phyloP scores from a whole-genome alignment of 2,797 vertebrate species.

The Acanthurus tractus region DNA sequence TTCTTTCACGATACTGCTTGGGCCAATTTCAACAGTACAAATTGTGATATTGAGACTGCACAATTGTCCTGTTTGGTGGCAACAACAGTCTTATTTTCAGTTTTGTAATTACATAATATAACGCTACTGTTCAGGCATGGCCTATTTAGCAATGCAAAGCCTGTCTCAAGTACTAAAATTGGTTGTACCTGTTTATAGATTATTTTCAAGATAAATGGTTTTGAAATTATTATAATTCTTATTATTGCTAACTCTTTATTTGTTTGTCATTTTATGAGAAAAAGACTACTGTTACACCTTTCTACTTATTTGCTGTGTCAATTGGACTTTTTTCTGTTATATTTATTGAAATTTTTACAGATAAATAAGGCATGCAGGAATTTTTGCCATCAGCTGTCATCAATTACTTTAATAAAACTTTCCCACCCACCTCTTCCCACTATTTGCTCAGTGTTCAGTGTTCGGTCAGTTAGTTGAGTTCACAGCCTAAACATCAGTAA shows the following conservation, averaged over 20 bases:
- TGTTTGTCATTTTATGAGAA: too few species aligned
- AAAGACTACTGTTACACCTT: too few species aligned
- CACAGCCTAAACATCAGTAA: slow-evolving; percentile 11
- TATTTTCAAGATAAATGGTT: slow-evolving; percentile 7
- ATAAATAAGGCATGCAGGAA: too few species aligned
- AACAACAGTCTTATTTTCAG: background rate
- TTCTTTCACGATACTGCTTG: slow-evolving; percentile 3
- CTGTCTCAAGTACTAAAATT: background rate
- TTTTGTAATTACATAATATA: slow-evolving; percentile 8
- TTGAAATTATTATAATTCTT: background rate
- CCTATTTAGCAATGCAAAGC: slow-evolving; percentile 5
- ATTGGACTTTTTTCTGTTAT: too few species aligned
- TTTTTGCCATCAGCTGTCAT: too few species aligned
- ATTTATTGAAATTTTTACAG: too few species aligned
- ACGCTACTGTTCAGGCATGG: background rate
- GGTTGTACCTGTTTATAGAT: too few species aligned
- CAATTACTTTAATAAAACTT: too few species aligned
- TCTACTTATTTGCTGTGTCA: too few species aligned
- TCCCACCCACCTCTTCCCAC: too few species aligned
- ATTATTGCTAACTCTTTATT: too few species aligned
- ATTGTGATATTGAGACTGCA: background rate
- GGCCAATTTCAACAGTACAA: background rate
- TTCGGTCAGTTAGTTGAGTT: background rate
- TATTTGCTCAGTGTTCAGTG: too few species aligned
- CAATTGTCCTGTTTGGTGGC: slow-evolving; percentile 10